Percentiles rank a stretch among this genome's conserved stretches.
These are phyloP conservation scores for Sarcophaga variegata DNA, from an alignment of 2,888 invertebrate genomes.

Conservation along the genomic window DNA sequence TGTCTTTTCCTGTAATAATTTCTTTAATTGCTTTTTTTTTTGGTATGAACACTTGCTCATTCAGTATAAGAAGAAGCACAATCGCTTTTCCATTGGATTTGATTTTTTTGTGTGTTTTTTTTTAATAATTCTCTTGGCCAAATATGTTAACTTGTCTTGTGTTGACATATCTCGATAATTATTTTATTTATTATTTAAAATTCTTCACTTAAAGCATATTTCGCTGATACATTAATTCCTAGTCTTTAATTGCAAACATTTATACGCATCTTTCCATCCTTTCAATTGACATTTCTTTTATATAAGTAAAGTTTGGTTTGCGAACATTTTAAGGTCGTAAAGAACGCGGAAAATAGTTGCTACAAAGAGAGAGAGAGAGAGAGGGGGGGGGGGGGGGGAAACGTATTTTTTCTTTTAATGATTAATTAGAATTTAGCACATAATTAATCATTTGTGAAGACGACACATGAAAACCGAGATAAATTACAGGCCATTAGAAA, in stretches of 20 bases:
- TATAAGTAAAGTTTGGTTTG: neutral
- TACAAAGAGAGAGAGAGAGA: neutral
- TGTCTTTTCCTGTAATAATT: too few relatives aligned
- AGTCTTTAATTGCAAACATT: neutral
- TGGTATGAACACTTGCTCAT: too few relatives aligned
- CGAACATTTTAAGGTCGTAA: slow-evolving; percentile 21
- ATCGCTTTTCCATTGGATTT: neutral
- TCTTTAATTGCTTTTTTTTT: too few relatives aligned
- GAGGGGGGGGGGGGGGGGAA: too few relatives aligned
- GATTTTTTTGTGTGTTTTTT: neutral
- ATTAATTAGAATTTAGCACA: slow-evolving; percentile 62
- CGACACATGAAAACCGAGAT: slow-evolving; percentile 55
- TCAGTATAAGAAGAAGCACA: neutral
- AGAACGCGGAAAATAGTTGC: slow-evolving; percentile 16
- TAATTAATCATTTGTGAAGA: slow-evolving; percentile 55
- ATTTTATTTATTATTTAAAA: neutral
- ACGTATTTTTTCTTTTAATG: slow-evolving; percentile 5
- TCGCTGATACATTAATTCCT: neutral
- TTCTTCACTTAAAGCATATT: neutral
- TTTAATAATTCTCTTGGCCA: neutral
- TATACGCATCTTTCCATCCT: neutral
- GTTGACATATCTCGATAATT: neutral
- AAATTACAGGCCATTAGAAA: slow-evolving; percentile 53
- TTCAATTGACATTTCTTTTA: slow-evolving; percentile 27
- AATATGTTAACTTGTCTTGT: neutral